Conservation (phyloP, 1,140 invertebrate species). For the Anadara kagoshimensis region DNA sequence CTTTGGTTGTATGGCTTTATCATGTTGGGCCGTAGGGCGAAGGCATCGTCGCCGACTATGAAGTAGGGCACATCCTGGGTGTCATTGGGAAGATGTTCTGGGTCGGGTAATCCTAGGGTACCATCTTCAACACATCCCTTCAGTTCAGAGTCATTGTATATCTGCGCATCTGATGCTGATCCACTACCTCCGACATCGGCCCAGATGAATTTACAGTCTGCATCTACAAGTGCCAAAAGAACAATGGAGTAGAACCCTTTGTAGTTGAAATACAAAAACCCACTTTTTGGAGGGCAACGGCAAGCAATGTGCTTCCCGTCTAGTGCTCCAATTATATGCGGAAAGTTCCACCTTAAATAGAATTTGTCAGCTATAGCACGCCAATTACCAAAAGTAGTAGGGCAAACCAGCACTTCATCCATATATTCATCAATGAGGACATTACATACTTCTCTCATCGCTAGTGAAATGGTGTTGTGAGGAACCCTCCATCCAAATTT, state of each 20-base stretch:
- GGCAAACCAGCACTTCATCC: background rate
- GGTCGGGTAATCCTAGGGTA: conserved; percentile 27
- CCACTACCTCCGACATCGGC: conserved; percentile 37
- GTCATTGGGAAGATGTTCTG: conserved; percentile 43
- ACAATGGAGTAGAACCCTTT: conserved; percentile 6
- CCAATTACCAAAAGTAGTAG: background rate
- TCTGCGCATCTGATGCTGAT: conserved; percentile 42
- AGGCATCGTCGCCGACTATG: conserved; percentile 15
- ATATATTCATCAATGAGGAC: background rate
- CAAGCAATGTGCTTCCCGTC: conserved; percentile 38
- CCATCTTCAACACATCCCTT: conserved; percentile 41
- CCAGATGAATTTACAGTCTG: conserved; percentile 45
- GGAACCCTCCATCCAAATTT: too few species aligned
- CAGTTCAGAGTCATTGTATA: conserved; percentile 42
- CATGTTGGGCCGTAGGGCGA: conserved; percentile 56
- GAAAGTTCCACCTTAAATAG: conserved; percentile 34
- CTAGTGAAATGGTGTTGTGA: background rate
- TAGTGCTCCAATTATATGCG: conserved; percentile 26
- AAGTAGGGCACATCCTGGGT: conserved; percentile 30
- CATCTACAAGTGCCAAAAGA: background rate
- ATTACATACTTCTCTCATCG: background rate
- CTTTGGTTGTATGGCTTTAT: conserved; percentile 73
- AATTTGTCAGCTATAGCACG: conserved; percentile 17
- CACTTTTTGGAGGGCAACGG: conserved; percentile 12
- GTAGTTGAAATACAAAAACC: conserved; percentile 26